Conservation (phyloP, 1,140 invertebrate genomes). For the Diorhabda elongata region DNA sequence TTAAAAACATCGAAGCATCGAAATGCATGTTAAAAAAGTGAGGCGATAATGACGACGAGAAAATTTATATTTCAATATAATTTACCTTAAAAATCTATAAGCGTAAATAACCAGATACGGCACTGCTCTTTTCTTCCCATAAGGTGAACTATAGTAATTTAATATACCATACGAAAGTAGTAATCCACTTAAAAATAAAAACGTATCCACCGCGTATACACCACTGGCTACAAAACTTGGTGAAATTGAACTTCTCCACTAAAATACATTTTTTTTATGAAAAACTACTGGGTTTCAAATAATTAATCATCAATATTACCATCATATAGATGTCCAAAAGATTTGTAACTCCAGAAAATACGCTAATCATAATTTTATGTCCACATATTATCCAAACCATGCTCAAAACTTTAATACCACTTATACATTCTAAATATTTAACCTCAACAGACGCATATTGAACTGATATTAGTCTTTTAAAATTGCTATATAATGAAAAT, state of each 20-base stretch:
- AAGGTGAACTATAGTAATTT: conserved; percentile 26
- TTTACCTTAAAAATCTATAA: conserved; percentile 26
- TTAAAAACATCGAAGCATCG: no score
- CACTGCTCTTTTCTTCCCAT: conserved; percentile 13
- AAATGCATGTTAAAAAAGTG: no score
- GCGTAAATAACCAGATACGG: conserved; percentile 23
- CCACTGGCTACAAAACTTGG: conserved; percentile 40
- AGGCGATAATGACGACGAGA: no score
- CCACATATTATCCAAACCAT: conserved; percentile 67
- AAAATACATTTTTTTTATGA: background rate
- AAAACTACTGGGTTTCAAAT: background rate
- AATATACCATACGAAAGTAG: conserved; percentile 54
- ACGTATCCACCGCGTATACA: conserved; percentile 54
- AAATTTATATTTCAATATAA: background rate
- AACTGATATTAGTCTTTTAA: conserved; percentile 23
- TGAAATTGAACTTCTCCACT: conserved; percentile 42
- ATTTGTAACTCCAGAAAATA: conserved; percentile 28
- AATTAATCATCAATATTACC: background rate
- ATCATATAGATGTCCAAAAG: background rate
- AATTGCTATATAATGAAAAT: conserved; percentile 47
- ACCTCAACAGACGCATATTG: conserved; percentile 6
- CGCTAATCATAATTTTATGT: conserved; percentile 47
- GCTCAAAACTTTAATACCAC: conserved; percentile 58
- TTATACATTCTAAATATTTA: conserved; percentile 48
- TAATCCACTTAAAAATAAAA: conserved; percentile 55